Evolutionary conservation across 2,113 vertebrate genomes (phyloP).

Genomic region (Paratilapia polleni): DNA sequence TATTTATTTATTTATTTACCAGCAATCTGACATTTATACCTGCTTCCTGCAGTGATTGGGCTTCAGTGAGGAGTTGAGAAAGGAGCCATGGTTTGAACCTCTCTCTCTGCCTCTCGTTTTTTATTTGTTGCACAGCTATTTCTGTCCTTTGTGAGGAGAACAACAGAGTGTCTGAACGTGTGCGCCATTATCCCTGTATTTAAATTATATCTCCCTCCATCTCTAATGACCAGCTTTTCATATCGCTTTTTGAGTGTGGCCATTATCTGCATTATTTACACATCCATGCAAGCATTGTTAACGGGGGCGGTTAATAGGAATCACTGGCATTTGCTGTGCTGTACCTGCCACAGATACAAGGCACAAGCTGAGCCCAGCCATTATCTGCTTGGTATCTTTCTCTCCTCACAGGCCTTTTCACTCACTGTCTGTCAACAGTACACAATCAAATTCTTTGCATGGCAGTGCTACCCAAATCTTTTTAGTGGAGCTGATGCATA

Average conservation of each 20-base stretch:
- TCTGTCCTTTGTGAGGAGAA: neutral
- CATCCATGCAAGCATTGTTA: conserved; percentile 1
- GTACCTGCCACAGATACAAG: conserved; percentile 18
- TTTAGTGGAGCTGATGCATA: neutral
- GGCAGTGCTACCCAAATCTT: neutral
- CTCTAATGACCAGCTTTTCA: neutral
- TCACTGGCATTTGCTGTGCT: conserved; percentile 2
- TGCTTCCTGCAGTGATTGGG: neutral
- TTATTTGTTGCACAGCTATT: conserved; percentile 1
- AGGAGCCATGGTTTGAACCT: neutral
- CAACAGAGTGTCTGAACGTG: neutral
- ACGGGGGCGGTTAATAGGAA: neutral
- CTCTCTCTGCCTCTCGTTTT: neutral
- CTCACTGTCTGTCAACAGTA: neutral
- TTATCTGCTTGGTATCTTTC: conserved; percentile 2
- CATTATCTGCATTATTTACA: conserved; percentile 6
- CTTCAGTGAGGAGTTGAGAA: neutral
- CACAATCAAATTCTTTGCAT: neutral
- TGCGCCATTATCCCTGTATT: neutral
- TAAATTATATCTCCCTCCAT: neutral
- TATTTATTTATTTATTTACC: no score
- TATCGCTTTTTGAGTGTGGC: neutral
- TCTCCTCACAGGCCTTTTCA: neutral
- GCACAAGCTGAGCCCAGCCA: neutral
- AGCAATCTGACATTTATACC: neutral